Conservation (phyloP, 2,888 invertebrate genomes). For the Ectobius pallidus region DNA sequence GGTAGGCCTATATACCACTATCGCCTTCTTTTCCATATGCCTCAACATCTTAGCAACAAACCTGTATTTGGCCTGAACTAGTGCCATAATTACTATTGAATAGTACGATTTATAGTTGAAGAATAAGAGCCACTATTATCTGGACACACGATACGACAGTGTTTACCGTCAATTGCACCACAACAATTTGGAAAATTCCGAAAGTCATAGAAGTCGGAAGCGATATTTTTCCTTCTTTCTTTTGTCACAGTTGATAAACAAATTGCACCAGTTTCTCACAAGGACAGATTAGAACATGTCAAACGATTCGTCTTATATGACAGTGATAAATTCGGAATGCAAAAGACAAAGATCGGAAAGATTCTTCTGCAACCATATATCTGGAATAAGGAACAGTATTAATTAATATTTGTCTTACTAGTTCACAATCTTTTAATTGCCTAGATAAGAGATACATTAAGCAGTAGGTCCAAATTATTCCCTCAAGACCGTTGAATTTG, state of each 20-base stretch:
- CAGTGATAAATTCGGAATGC: background rate
- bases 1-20: slow-evolving; percentile 2
- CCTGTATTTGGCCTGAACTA: background rate
- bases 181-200: background rate
- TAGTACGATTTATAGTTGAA: background rate
- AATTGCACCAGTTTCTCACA: background rate
- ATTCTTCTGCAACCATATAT: no score
- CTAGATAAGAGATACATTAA: no score
- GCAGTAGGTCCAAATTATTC: no score
- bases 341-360: no score
- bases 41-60: background rate
- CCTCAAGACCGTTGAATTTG: no score
- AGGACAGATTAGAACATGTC: background rate
- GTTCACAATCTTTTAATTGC: no score
- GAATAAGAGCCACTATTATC: background rate
- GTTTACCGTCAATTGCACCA: no score
- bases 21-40: background rate
- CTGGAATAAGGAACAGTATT: no score
- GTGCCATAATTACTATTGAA: background rate
- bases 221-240: background rate
- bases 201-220: background rate
- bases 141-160: background rate
- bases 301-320: background rate
- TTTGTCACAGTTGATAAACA: background rate
- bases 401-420: no score